Base-by-base conservation (phyloP, 1,140 invertebrate species). In the Cecropterus lyciades region DNA sequence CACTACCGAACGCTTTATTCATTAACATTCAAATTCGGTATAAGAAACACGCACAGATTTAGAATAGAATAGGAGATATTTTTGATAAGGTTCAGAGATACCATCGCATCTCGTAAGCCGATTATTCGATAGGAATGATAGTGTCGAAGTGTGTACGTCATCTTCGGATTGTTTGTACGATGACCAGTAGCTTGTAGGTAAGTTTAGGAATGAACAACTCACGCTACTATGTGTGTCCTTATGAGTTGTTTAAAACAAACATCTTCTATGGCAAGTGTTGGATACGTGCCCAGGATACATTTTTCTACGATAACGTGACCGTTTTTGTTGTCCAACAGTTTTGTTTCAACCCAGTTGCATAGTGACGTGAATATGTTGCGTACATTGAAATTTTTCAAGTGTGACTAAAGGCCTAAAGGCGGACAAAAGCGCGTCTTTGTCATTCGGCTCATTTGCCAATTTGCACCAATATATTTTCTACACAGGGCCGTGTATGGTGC, bases 21-120 rank as follows among this genome's bases (percentile, higher is more conserved):
- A 33, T 33, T 37, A 48, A 30, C 48, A 14, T 51, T 51, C 27
- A 57, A 24, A 52, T 52, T 63, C 60, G 65, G 33, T 55, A 70
- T 75, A 74, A 72, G 67, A 87, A 85, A 81, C 81, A 85, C 83
- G 83, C 83, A 85, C 82, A 87, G 70, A 71, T 75, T 75, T 82
- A 77, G 73, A 68, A 75, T 82, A 77, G 73, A 68, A 75, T 78
- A 69, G 68, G 37, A 76, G 73, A 80, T 85, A 87, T 85, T 87
- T 87, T 85, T 87, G 79, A 77, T 87, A 87, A 81, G 57, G 62
- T 69, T 69, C 37, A 37, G 53, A 65, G 52, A 62, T 45, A 60
- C 33, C 30, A 13, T 51, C 13, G 13, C 33, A 52, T 64, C 42
- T 57, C 45, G 59, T 16, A 9, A 45, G 49, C 51, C 57, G 55